A percentile compares a stretch with the other conserved stretches of the same genome.
phyloP scores from a whole-genome alignment of 2,113 vertebrate genomes.

The Pao palembangensis region DNA sequence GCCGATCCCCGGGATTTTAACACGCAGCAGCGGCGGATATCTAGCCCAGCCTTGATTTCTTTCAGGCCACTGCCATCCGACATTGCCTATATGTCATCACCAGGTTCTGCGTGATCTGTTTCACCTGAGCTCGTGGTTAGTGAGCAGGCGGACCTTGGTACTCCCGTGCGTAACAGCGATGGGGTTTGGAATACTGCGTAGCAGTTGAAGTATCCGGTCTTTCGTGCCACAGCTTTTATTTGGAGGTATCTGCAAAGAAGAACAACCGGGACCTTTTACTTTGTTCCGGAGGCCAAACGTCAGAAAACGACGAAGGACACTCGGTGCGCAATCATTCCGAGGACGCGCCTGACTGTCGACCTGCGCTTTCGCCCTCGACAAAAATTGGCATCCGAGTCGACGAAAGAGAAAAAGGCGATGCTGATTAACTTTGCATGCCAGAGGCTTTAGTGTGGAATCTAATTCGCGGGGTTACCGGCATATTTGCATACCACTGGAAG shows the following conservation, averaged over 20 bases:
- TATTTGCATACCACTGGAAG: conserved; percentile 49
- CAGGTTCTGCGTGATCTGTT: conserved; percentile 23
- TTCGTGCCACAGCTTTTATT: conserved; percentile 27
- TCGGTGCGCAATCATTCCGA: conserved; percentile 64
- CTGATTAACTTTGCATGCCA: conserved; percentile 63
- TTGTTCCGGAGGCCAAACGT: conserved; percentile 54
- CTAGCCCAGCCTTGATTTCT: conserved; percentile 44
- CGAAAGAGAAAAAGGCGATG: conserved; percentile 49
- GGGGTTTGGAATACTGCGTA: conserved; percentile 55
- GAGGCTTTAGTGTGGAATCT: conserved; percentile 64
- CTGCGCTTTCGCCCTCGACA: conserved; percentile 58
- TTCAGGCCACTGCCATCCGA: conserved; percentile 45
- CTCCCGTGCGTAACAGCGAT: conserved; percentile 60
- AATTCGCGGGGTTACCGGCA: conserved; percentile 47
- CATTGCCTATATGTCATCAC: conserved; percentile 28
- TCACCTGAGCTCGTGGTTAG: conserved; percentile 26
- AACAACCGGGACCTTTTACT: conserved; percentile 49
- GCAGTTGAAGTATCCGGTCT: conserved; percentile 22
- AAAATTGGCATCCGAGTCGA: conserved; percentile 54
- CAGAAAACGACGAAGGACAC: conserved; percentile 44
- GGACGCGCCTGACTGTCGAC: conserved; percentile 60
- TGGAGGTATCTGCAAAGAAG: conserved; percentile 42
- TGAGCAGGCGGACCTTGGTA: conserved; percentile 49
- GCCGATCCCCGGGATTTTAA: conserved; percentile 65
- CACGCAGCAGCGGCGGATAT: conserved; percentile 30